phyloP scores from a whole-genome alignment of 2,797 vertebrate species.

The Glyptemys insculpta region DNA sequence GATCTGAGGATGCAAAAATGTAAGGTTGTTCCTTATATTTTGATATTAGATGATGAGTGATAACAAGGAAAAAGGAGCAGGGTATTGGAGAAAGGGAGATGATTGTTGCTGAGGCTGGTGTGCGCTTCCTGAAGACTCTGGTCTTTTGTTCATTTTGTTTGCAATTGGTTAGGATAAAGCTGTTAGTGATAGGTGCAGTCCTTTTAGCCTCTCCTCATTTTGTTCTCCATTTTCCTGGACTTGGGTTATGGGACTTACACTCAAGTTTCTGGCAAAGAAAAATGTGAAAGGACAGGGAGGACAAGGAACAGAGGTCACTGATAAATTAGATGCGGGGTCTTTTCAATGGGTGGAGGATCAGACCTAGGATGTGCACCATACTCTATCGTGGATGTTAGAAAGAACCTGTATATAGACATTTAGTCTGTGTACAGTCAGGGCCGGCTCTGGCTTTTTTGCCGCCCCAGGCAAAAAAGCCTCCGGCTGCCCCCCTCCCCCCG shows the following conservation, averaged over 20 bases:
- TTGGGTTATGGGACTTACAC: neutral
- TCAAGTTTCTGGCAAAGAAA: slow-evolving; percentile 9
- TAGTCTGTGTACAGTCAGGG: neutral
- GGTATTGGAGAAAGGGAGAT: neutral
- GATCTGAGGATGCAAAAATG: neutral
- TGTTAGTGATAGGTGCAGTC: neutral
- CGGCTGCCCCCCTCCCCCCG: too few relatives aligned
- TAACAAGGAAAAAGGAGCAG: neutral
- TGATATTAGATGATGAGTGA: neutral
- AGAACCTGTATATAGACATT: neutral
- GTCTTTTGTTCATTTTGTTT: neutral
- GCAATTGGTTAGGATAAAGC: neutral
- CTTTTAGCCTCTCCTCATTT: neutral
- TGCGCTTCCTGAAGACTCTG: neutral
- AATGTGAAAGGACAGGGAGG: neutral
- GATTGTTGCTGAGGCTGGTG: neutral
- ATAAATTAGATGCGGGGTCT: neutral
- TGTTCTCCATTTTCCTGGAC: neutral
- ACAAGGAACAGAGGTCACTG: neutral
- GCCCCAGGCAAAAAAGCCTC: too few relatives aligned
- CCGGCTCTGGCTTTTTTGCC: too few relatives aligned
- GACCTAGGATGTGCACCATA: neutral
- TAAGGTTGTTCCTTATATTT: neutral
- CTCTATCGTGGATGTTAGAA: neutral
- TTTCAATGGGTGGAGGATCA: neutral